Conservation (phyloP, 2,113 vertebrate genomes). For the Psophia crepitans region DNA sequence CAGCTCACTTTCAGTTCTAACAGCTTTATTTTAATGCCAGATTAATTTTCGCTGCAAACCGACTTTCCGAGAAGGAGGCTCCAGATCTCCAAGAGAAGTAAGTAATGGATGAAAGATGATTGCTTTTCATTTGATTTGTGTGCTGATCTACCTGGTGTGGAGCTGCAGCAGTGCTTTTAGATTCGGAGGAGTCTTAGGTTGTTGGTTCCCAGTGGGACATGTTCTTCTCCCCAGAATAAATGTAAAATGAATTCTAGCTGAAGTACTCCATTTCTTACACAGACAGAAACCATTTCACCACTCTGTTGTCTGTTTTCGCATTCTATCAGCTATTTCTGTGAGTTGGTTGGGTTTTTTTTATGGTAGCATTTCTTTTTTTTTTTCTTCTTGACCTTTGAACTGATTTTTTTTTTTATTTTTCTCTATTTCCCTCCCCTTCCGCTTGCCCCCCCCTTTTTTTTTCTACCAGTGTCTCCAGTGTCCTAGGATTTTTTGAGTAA, state of each 20-base stretch:
- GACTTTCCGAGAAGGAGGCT: constrained; percentile 93
- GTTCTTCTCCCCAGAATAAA: not conserved
- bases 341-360: not conserved
- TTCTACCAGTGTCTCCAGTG: not conserved
- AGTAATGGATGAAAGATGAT: constrained; percentile 25
- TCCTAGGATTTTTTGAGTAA: not conserved
- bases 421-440: not conserved
- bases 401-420: not conserved
- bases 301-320: not conserved
- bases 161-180: not conserved
- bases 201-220: not conserved
- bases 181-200: not conserved
- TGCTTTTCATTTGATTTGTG: not conserved
- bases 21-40: constrained; percentile 72
- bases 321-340: not conserved
- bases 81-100: constrained; percentile 91
- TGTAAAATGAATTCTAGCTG: not conserved
- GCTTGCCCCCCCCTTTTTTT: not conserved
- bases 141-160: not conserved
- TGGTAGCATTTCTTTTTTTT: not conserved
- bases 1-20: not conserved
- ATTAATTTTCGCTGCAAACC: constrained; percentile 98
- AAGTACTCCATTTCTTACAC: not conserved
- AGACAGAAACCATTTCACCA: not conserved
- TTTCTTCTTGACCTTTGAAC: not conserved